Percentiles rank a stretch among this genome's conserved stretches.
Evolutionary conservation across 2,888 invertebrate genomes (phyloP).

Genomic region (Scaptodrosophila latifasciaeformis): DNA sequence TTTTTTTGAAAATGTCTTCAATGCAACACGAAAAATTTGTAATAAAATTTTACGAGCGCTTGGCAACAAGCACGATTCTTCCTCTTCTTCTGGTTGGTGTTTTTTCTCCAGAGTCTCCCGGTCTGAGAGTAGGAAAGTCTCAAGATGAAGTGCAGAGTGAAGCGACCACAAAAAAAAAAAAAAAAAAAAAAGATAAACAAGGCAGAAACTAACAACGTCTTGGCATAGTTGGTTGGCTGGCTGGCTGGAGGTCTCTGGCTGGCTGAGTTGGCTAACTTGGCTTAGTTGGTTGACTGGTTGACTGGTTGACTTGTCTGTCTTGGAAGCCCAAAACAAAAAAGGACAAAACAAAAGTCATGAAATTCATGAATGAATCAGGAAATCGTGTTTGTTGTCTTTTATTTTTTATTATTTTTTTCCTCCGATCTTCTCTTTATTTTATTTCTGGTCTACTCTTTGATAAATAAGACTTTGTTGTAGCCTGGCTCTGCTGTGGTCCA

Average conservation of each 20-base stretch:
- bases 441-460: conserved; percentile 9
- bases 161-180: neutral
- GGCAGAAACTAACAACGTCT: neutral
- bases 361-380: conserved; percentile 66
- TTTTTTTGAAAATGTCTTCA: conserved; percentile 12
- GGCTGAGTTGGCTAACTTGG: too few relatives aligned
- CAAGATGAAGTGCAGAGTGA: too few relatives aligned
- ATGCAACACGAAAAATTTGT: conserved; percentile 34
- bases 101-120: too few relatives aligned
- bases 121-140: too few relatives aligned
- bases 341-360: conserved; percentile 52
- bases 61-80: conserved; percentile 44
- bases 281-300: too few relatives aligned
- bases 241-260: too few relatives aligned
- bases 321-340: conserved; percentile 14
- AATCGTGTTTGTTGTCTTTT: conserved; percentile 44
- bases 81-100: too few relatives aligned
- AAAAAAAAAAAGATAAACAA: neutral
- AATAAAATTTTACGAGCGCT: conserved; percentile 58
- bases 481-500: conserved; percentile 38
- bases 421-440: neutral
- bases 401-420: neutral
- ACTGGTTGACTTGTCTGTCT: too few relatives aligned
- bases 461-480: conserved; percentile 19
- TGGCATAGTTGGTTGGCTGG: too few relatives aligned